Evolutionary conservation across 2,113 vertebrate species (phyloP).

Genomic region (Entomyzon cyanotis): DNA sequence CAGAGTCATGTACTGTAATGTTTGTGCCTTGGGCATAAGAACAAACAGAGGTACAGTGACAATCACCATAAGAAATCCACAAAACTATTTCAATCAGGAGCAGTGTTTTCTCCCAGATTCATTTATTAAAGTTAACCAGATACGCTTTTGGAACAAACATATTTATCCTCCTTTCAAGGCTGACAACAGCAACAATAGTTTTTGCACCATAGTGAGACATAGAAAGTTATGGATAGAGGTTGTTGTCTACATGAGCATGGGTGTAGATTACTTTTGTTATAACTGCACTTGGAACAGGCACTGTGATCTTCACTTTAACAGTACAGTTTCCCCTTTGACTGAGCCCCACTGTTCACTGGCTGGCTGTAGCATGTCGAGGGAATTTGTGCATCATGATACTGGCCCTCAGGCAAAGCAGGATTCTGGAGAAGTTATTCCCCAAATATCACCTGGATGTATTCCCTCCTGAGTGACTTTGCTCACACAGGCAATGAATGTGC

Average conservation of each 20-base stretch:
- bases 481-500: not conserved
- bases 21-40: not conserved
- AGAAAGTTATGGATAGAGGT: not conserved
- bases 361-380: conserved; percentile 12
- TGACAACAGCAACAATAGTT: conserved; percentile 62
- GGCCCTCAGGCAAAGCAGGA: conserved; percentile 10
- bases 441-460: conserved; percentile 32
- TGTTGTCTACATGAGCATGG: not conserved
- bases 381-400: conserved; percentile 2
- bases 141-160: conserved; percentile 47
- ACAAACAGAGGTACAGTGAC: conserved; percentile 55
- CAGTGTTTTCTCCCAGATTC: conserved; percentile 72
- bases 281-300: conserved; percentile 31
- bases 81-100: conserved; percentile 66
- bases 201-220: conserved; percentile 60
- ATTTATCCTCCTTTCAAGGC: conserved; percentile 70
- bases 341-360: not conserved
- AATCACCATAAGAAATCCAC: conserved; percentile 65
- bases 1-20: not conserved
- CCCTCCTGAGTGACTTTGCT: conserved; percentile 36
- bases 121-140: conserved; percentile 71
- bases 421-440: conserved; percentile 20
- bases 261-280: conserved; percentile 38
- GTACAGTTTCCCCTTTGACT: conserved; percentile 24
- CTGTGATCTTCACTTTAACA: conserved; percentile 25